These are phyloP conservation scores for Plagodis pulveraria DNA, from an alignment of 2,888 invertebrate species.

Conservation along the genomic window DNA sequence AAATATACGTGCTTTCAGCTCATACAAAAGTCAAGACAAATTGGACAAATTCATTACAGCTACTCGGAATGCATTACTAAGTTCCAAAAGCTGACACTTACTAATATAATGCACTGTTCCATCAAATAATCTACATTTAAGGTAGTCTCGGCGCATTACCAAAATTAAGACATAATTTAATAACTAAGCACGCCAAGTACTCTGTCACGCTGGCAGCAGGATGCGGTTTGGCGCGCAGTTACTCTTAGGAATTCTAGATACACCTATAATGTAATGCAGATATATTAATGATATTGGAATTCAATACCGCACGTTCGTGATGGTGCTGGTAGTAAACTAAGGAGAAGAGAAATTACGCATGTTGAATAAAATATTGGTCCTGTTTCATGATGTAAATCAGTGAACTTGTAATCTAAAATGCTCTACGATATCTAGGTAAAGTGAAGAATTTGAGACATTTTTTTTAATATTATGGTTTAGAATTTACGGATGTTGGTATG, in stretches of 20 bases:
- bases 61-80: background rate
- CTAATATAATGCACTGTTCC: background rate
- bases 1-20: conserved; percentile 1
- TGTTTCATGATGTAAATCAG: no score
- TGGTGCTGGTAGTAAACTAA: background rate
- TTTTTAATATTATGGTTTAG: no score
- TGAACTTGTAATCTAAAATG: no score
- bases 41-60: conserved; percentile 8
- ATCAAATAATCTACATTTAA: conserved; percentile 11
- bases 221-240: conserved; percentile 14
- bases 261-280: conserved; percentile 4
- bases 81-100: background rate
- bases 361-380: no score
- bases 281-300: conserved; percentile 15
- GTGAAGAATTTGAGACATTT: no score
- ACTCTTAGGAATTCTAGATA: conserved; percentile 7
- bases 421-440: no score
- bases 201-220: conserved; percentile 9
- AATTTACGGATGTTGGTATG: no score
- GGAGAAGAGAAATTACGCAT: no score
- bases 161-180: conserved; percentile 29
- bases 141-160: conserved; percentile 20
- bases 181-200: conserved; percentile 23
- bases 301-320: conserved; percentile 6
- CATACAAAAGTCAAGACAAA: conserved; percentile 12